Evolutionary conservation across 2,888 invertebrate genomes (phyloP).

Genomic region (Hypomecis punctinalis): DNA sequence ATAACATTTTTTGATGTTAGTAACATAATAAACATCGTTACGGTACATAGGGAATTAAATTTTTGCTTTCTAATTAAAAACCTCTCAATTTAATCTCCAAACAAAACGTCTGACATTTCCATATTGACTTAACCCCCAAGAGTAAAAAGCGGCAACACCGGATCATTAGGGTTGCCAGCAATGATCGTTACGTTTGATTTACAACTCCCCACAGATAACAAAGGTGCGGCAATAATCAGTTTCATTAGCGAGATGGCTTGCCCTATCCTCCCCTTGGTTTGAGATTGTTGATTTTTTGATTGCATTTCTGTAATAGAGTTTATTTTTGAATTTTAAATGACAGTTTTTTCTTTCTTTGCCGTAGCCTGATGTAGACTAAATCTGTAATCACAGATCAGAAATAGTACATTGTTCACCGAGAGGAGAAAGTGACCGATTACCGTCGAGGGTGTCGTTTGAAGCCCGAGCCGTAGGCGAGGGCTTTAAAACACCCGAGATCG

Average conservation of each 20-base stretch:
- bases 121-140: conserved; percentile 29
- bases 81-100: neutral
- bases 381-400: too few relatives aligned
- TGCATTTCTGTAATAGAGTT: neutral
- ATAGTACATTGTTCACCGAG: too few relatives aligned
- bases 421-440: too few relatives aligned
- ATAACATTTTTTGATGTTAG: too few relatives aligned
- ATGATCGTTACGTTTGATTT: conserved; percentile 37
- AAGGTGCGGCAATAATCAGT: conserved; percentile 54
- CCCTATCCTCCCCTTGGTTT: conserved; percentile 39
- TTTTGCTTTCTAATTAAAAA: neutral
- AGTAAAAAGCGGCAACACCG: conserved; percentile 27
- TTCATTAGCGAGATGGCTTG: conserved; percentile 54
- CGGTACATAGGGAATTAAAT: neutral
- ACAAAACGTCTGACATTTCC: neutral
- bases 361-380: too few relatives aligned
- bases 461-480: too few relatives aligned
- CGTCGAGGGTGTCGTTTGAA: too few relatives aligned
- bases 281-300: conserved; percentile 19
- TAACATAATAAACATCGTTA: too few relatives aligned
- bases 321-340: neutral
- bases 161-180: conserved; percentile 15
- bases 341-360: neutral
- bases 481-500: too few relatives aligned
- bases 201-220: conserved; percentile 45